Evolutionary conservation across 2,888 invertebrate species (phyloP).

Genomic region (Epirrita christyi): DNA sequence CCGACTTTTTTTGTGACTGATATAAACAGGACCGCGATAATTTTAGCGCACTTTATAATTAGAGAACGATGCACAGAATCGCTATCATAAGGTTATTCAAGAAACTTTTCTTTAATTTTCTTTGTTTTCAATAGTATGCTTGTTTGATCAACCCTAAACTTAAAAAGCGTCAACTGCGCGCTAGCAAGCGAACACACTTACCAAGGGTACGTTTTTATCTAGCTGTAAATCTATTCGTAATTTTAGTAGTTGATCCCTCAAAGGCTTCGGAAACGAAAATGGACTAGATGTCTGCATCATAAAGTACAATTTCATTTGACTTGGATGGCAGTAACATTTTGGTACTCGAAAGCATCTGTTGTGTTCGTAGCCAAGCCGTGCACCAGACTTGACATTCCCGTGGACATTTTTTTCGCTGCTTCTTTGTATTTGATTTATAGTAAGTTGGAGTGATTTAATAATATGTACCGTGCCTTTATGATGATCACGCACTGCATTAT

Average conservation of each 20-base stretch:
- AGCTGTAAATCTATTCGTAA: constrained; percentile 57
- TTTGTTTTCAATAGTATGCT: no score
- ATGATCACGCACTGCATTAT: constrained; percentile 52
- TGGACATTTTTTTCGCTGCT: constrained; percentile 51
- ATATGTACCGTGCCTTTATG: constrained; percentile 32
- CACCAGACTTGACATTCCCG: constrained; percentile 55
- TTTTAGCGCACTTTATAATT: no score
- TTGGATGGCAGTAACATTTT: not conserved
- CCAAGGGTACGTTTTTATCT: constrained; percentile 55
- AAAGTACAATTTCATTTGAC: constrained; percentile 40
- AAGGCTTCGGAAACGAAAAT: constrained; percentile 26
- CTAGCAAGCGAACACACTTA: constrained; percentile 46
- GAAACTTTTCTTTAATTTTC: no score
- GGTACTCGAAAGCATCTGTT: constrained; percentile 33
- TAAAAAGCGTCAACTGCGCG: constrained; percentile 38
- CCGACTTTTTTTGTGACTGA: no score
- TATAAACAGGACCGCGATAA: no score
- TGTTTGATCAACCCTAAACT: not conserved
- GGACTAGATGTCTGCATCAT: constrained; percentile 23
- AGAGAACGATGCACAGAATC: no score
- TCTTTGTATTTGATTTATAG: constrained; percentile 52
- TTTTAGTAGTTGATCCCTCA: constrained; percentile 45
- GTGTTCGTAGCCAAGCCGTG: constrained; percentile 44
- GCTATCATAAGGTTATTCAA: no score
- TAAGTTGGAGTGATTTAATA: constrained; percentile 26